Base-by-base conservation (phyloP, 2,888 invertebrate genomes). In the Epirrita christyi region DNA sequence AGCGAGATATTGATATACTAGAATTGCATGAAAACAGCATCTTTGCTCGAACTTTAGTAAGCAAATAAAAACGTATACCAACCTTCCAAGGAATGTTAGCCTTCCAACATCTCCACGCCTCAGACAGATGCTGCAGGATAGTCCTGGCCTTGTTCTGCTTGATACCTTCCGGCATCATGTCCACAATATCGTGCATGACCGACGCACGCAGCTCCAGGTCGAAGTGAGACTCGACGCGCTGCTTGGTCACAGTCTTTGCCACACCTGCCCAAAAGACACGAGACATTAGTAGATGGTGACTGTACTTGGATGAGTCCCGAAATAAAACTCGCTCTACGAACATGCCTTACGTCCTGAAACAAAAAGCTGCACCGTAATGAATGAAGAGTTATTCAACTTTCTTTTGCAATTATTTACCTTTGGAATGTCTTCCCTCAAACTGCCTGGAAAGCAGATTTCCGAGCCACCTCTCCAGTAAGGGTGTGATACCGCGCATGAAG, bases 121-220 rank as follows among this genome's bases (percentile, higher is more conserved):
- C 99, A 29, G 98, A 98, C 61, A 99, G 93, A 93, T 99, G 99
- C 81, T 99, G 99, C 71, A 99, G 93, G 72, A 99, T 99, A 2
- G 99, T 99, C 69, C 99, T 94, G 0, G 99, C 99, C 86, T 99
- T 99, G 90, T 99, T 99, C 88, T 99, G 99, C 81, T 99, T 99
- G 82, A 99, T 99, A 66, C 99, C 99, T 87, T 99, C 99, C 0
- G 99, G 99, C 99, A 99, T 99, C 99, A 99, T 99, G 79, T 99
- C 99, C n/a, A 99, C 96, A 67, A 99, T 99, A 80, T 99, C 99
- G 91, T 96, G 96, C 97, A 97, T 96, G 1, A 97, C 99, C 0
- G 99, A 99, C 11, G 99, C 99, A 69, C 99, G 95, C 78, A 99
- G 92, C 86, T 99, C 99, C 69, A 99, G 93, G 94, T 99, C 99